These are phyloP conservation scores for Tor tambroides DNA, from an alignment of 2,113 vertebrate genomes.

Conservation along the genomic window DNA sequence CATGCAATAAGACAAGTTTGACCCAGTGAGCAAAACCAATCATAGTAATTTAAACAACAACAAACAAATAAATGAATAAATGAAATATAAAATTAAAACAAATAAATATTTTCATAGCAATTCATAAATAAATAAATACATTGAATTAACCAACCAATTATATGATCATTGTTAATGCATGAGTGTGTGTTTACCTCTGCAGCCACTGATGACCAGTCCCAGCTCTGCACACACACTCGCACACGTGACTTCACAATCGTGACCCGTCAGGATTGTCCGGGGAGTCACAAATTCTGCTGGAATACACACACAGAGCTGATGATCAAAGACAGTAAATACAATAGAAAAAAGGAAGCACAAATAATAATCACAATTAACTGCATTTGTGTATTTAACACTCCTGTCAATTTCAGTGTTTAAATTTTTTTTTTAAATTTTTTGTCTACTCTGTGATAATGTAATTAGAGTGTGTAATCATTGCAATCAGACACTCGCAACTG, in stretches of 20 bases:
- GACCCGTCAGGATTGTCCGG: constrained; percentile 91
- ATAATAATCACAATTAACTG: not conserved
- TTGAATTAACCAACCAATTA: too few species aligned
- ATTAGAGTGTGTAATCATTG: not conserved
- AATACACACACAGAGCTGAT: not conserved
- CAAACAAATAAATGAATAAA: not conserved
- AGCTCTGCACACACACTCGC: constrained; percentile 93
- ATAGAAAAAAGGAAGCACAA: not conserved
- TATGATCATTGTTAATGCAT: not conserved
- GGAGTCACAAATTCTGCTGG: constrained; percentile 89
- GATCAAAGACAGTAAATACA: not conserved
- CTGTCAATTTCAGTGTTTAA: not conserved
- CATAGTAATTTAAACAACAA: not conserved
- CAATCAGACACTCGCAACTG: not conserved
- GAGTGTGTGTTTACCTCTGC: constrained; percentile 82
- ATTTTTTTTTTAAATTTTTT: not conserved
- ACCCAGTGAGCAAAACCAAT: not conserved
- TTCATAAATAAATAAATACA: not conserved
- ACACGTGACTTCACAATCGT: constrained; percentile 94
- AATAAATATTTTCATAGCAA: not conserved
- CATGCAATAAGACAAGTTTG: not conserved
- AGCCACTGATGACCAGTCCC: constrained; percentile 94
- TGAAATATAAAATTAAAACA: not conserved
- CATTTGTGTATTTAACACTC: not conserved
- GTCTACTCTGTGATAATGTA: not conserved